A percentile compares a stretch with the other conserved stretches of the same genome.
Conservation (phyloP, 1,140 invertebrate species). For the Nylanderia fulva region DNA sequence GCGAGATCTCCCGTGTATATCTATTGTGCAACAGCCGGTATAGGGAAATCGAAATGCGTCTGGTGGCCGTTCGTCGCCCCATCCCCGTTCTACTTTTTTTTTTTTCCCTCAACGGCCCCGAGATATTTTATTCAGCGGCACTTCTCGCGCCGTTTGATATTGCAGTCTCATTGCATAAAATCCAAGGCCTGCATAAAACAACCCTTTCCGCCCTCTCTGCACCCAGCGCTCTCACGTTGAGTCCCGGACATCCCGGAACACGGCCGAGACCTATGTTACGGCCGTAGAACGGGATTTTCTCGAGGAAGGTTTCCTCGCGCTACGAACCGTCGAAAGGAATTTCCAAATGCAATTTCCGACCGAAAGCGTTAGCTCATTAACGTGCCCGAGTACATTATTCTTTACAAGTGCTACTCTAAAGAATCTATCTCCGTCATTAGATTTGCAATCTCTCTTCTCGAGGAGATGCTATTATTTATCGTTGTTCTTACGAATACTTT, state of each 20-base stretch:
- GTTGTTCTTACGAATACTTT: background rate
- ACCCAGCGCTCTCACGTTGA: background rate
- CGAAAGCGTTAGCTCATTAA: conserved; percentile 39
- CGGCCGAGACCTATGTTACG: conserved; percentile 2
- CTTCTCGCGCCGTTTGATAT: conserved; percentile 74
- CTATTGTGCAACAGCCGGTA: conserved; percentile 44
- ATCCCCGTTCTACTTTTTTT: background rate
- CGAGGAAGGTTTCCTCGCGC: conserved; percentile 4
- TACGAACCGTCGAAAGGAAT: conserved; percentile 27
- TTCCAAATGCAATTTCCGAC: conserved; percentile 51
- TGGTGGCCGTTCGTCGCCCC: conserved; percentile 26
- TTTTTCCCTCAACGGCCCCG: conserved; percentile 52
- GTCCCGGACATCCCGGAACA: conserved; percentile 40
- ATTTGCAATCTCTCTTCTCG: background rate
- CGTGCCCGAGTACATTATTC: background rate
- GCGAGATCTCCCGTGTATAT: conserved; percentile 16
- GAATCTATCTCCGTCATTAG: background rate
- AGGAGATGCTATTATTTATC: background rate
- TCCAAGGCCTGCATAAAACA: conserved; percentile 74
- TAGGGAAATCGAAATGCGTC: conserved; percentile 59
- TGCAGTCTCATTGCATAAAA: conserved; percentile 76
- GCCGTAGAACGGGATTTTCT: background rate
- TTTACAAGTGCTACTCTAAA: background rate
- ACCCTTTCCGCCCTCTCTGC: conserved; percentile 1
- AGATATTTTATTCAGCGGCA: conserved; percentile 74